Evolutionary conservation across 2,888 invertebrate genomes (phyloP), one percentile per base, ranked within the genome.

Genomic region (Cephus nigrinus): DNA sequence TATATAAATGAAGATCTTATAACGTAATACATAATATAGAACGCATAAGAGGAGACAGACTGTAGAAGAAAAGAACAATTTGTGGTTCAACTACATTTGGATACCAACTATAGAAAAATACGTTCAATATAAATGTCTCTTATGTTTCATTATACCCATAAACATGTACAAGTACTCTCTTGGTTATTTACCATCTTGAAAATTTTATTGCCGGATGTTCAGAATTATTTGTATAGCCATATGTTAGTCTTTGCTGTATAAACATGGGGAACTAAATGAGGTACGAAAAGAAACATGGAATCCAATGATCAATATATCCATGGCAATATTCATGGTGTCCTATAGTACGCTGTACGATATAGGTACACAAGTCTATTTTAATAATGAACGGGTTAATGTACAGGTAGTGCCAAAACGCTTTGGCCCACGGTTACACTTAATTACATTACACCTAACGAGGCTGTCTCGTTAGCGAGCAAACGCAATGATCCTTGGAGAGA

Each of bases 401-500:
- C 9, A 55, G 55, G 23, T 23, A 55, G 23, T 55, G 23, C 55
- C 55, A 55, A 55, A 55, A 55, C 9, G 9, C 9, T 55, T 40
- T 55, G 55, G 5, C 23, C 2, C 55, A 55, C 23, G 23, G 9
- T 55, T 9, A 55, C 5, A 55, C 55, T 55, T 55, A 55, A 55
- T 55, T 23, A 55, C 9, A 9, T 23, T 55, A 55, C 1, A 23
- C 23, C 55, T 55, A 55, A 55, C 23, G 55, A 55, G 55, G 23
- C 23, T 55, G 55, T 55, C 23, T 55, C 55, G 9, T 55, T 55
- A 55, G 55, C 9, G 55, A 23, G 23, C 23, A 55, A 55, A 55
- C 2, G 55, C 55, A 55, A 55, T 55, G 40, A 55, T 55, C 55
- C 55, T 55, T 33, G 69, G 75, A 74, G 73, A 36, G 71, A 79